Base-by-base conservation (phyloP, 2,888 invertebrate genomes). In the Orthonevra nobilis region DNA sequence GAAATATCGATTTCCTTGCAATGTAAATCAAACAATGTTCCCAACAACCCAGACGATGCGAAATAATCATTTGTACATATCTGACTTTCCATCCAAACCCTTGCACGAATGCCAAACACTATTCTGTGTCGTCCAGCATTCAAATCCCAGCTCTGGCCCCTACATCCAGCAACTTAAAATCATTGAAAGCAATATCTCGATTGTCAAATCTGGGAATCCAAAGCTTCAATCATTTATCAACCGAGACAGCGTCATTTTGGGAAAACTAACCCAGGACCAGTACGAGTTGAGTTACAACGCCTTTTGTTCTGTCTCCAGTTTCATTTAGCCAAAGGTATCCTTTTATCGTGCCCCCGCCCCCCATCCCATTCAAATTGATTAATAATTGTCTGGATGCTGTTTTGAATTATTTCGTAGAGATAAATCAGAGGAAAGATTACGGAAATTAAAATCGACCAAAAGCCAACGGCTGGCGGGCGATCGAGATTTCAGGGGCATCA, bases 181-280 rank as follows among this genome's bases (percentile, higher is more conserved):
- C 56, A 56, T 42, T 46, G 60, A 61, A 54, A 23, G 72, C 68
- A 46, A 68, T 73, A 72, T 73, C 73, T 73, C 40, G 42, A 72
- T 50, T 60, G 68, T 66, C 61, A 73, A 48, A 79, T 72, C 52
- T 66, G 40, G 44, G 23, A 58, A 60, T 52, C 54, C 30, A 36
- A n/a, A 64, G 72, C 66, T 79, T 79, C 73, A 73, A 79, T 79
- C 72, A 79, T 79, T 79, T 79, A 79, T 73, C 79, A 79, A 79
- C 66, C 44, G 38, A 50, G 73, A 68, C 72, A 68, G 44, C 52
- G 58, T 46, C 58, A 64, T 69, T 58, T 56, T 28, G 28, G 63
- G 20, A 40, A n/a, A 34, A 44, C 32, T 40, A 20, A 23, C 34
- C 44, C 38, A 14, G n/a, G n/a, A n/a, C n/a, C n/a, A n/a, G n/a